phyloP scores from a whole-genome alignment of 37 sponge, comb jelly and placozoan species.

The Petrosia ficiformis region DNA sequence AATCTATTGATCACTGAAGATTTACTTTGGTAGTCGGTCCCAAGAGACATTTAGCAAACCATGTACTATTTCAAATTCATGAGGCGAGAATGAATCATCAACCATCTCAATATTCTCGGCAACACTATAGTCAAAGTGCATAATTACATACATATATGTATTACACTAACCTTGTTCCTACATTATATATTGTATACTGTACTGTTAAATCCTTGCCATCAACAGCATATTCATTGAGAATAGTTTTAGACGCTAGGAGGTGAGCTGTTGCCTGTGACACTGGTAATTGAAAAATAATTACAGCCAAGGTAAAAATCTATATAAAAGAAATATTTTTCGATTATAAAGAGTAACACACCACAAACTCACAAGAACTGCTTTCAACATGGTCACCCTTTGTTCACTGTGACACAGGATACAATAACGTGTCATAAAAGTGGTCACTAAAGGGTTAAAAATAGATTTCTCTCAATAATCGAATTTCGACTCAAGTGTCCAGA shows the following conservation, averaged over 20 bases:
- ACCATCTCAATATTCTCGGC: constrained; percentile 51
- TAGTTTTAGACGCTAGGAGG: constrained; percentile 75
- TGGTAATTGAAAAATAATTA: too few species aligned
- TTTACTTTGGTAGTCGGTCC: constrained; percentile 70
- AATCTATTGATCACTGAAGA: background rate
- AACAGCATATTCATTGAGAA: constrained; percentile 76
- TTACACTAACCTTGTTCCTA: constrained; percentile 63
- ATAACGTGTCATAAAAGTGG: too few species aligned
- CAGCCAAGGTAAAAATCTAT: constrained; percentile 8
- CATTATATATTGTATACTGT: constrained; percentile 75
- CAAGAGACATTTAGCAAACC: constrained; percentile 53
- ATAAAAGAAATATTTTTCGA: too few species aligned
- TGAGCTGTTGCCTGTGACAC: constrained; percentile 40
- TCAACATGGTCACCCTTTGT: too few species aligned
- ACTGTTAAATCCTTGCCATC: constrained; percentile 86
- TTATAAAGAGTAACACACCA: background rate
- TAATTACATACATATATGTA: constrained; percentile 3
- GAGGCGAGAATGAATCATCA: constrained; percentile 54
- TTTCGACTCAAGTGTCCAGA: too few species aligned
- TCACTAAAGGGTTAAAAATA: too few species aligned
- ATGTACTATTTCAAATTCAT: constrained; percentile 43
- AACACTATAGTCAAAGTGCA: constrained; percentile 19
- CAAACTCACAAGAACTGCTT: constrained; percentile 1
- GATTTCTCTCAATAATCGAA: too few species aligned
- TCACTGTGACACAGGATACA: too few species aligned